Evolutionary conservation across 35 echinoderm and acorn worm genomes (phyloP), one percentile per base, ranked within the genome.

Genomic region (Acanthaster planci): DNA sequence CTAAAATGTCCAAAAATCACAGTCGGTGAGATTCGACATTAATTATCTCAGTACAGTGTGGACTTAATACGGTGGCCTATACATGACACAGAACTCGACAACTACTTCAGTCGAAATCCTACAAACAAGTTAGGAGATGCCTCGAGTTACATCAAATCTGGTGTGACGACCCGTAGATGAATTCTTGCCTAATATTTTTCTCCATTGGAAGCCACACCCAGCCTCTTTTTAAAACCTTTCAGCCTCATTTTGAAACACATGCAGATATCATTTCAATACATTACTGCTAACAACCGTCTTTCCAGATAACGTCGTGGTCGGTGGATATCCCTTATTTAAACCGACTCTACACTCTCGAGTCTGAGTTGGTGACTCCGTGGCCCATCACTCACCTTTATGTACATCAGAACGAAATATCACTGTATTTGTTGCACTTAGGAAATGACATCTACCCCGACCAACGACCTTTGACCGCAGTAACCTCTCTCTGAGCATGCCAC

Each of bases 11-110:
- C 14, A 31, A 12, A 12, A 31, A 31, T 34, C 34, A 6, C 64
- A 26, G 64, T 72, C 64, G 64, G 64, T 72, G 64, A 72, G 64
- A 31, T 72, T 31, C 64, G 34, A 47, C 42, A 12, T 31, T 68
- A 8, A 68, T 72, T 72, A 72, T 72, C 64, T 72, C 64, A 72
- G 64, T 72, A 27, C 27, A 2, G 18, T 5, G 64, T 23, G 64
- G 64, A 72, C 34, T 34, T 34, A 72, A 72, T 34, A 72, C 34
- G 64, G 64, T 34, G 64, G 64, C 64, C 64, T 72, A 10, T 34
- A 72, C 18, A 21, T 14, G 64, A 30, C 60, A 68, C 8, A 68
- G 34, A 35, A 31, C 60, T 0, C 8, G 23, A 26, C 29, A 26
- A 68, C 23, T 16, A 31, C 42, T 47, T 68, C 34, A 26, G 18